Evolutionary conservation across 2,888 invertebrate genomes (phyloP).

Genomic region (Apamea epomidion): DNA sequence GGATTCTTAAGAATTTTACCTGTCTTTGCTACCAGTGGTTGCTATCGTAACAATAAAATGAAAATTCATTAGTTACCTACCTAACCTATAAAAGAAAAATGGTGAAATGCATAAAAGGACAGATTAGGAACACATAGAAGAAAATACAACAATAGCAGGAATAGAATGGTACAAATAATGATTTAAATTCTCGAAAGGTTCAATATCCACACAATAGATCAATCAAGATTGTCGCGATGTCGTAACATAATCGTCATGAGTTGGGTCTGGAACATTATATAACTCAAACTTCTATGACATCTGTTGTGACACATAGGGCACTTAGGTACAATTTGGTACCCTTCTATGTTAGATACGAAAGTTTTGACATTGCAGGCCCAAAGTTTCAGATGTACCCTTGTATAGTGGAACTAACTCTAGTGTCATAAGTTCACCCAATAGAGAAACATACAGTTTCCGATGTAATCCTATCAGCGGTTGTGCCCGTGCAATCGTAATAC

Average conservation of each 20-base stretch:
- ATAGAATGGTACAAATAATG: background rate
- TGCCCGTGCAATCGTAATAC: conserved; percentile 36
- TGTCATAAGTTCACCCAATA: background rate
- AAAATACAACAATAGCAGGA: conserved; percentile 1
- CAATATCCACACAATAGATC: background rate
- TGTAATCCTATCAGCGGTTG: conserved; percentile 35
- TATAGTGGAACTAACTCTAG: background rate
- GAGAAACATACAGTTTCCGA: conserved; percentile 25
- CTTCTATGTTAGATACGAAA: conserved; percentile 4
- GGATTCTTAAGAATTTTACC: conserved; percentile 14
- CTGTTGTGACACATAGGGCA: background rate
- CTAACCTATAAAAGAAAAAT: conserved; percentile 2
- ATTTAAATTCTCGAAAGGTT: background rate
- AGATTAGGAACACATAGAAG: background rate
- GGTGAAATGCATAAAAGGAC: background rate
- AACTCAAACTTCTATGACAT: conserved; percentile 27
- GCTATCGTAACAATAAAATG: background rate
- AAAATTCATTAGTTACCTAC: background rate
- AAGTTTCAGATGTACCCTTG: conserved; percentile 7
- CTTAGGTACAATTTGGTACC: conserved; percentile 2
- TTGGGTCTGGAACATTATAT: conserved; percentile 1
- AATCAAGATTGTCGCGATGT: background rate
- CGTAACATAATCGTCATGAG: background rate
- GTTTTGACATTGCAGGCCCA: conserved; percentile 6
- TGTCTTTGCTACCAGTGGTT: background rate